Evolutionary conservation across 2,113 vertebrate genomes (phyloP).

Genomic region (Antechinus flavipes): DNA sequence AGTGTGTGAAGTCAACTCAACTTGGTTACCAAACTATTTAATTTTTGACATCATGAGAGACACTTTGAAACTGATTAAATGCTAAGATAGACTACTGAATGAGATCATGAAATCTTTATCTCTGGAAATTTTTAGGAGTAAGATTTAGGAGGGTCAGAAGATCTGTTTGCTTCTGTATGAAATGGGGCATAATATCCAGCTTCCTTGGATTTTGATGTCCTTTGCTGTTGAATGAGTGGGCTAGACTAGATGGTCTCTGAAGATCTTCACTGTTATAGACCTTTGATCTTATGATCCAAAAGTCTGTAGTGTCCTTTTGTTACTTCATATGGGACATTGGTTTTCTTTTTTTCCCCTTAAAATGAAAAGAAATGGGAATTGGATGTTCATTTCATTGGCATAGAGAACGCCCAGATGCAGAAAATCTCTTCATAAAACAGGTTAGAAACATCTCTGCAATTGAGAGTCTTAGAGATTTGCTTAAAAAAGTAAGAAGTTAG

Average conservation of each 20-base stretch:
- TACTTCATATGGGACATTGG: not conserved
- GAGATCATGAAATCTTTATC: not conserved
- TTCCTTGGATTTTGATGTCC: not conserved
- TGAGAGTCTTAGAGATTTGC: not conserved
- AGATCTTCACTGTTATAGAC: not conserved
- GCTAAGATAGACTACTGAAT: not conserved
- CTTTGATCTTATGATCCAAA: not conserved
- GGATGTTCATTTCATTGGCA: not conserved
- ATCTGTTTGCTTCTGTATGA: not conserved
- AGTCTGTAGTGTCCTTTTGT: not conserved
- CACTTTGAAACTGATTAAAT: not conserved
- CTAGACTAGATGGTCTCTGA: not conserved
- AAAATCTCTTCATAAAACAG: not conserved
- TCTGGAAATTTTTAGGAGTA: not conserved
- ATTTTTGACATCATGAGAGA: not conserved
- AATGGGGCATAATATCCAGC: not conserved
- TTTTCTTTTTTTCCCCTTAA: not conserved
- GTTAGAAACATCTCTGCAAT: not conserved
- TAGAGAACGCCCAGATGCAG: not conserved
- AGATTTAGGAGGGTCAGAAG: not conserved
- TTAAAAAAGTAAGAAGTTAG: not conserved
- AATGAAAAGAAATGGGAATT: not conserved
- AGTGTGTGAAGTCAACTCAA: not conserved
- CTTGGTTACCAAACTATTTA: not conserved
- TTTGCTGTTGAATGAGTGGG: not conserved